Conservation (phyloP, 2,797 vertebrate species). For the Kryptopterus vitreolus region DNA sequence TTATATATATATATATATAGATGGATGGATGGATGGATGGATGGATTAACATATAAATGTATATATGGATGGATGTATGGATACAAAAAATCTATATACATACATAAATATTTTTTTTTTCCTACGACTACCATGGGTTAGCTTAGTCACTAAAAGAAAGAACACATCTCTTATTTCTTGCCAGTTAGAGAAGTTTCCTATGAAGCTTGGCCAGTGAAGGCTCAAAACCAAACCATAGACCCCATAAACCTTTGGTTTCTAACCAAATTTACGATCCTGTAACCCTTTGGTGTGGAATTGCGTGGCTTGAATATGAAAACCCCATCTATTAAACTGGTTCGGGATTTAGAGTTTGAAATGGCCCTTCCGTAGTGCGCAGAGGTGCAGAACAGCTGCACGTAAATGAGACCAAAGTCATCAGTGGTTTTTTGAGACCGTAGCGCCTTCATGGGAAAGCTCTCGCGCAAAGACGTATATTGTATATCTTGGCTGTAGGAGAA, state of each 20-base stretch:
- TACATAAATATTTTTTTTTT: no score
- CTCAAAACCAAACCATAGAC: background rate
- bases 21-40: no score
- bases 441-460: constrained; percentile 16
- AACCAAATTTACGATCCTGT: background rate
- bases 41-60: no score
- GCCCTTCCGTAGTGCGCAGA: constrained; percentile 2
- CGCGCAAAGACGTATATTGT: background rate
- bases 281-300: background rate
- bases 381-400: background rate
- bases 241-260: background rate
- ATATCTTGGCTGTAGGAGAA: background rate
- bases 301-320: constrained; percentile 8
- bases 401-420: background rate
- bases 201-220: background rate
- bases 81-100: no score
- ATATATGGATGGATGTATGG: no score
- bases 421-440: background rate
- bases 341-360: background rate
- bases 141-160: background rate
- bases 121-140: background rate
- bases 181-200: constrained; percentile 17
- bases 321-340: background rate
- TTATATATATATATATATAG: no score
- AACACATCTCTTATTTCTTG: background rate